A percentile compares a stretch with the other conserved stretches of the same genome.
Evolutionary conservation across 2,888 invertebrate species (phyloP).

Genomic region (Molanna angustata): DNA sequence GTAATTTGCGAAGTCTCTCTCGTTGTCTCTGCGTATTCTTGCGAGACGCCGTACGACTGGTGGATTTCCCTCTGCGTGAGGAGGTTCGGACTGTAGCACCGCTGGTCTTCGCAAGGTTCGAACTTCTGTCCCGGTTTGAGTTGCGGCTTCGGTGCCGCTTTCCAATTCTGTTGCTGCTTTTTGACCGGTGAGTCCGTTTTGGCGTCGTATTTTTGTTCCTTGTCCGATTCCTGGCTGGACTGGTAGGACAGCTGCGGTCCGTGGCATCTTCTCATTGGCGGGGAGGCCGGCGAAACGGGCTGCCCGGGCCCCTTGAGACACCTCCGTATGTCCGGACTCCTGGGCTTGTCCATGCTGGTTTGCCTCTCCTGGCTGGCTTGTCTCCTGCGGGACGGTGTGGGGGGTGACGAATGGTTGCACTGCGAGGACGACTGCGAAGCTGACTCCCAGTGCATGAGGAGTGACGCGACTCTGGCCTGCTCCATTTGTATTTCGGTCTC

Average conservation of each 20-base stretch:
- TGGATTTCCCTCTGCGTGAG: slow-evolving; percentile 36
- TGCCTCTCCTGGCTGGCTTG: slow-evolving; percentile 40
- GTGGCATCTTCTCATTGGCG: slow-evolving; percentile 45
- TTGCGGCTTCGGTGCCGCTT: slow-evolving; percentile 46
- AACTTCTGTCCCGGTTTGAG: slow-evolving; percentile 34
- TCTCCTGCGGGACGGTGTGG: slow-evolving; percentile 37
- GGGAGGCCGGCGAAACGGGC: slow-evolving; percentile 46
- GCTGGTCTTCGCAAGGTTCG: slow-evolving; percentile 43
- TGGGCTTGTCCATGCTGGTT: slow-evolving; percentile 43
- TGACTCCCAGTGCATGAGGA: slow-evolving; percentile 75
- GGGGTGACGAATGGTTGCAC: slow-evolving; percentile 45
- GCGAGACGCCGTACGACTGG: slow-evolving; percentile 37
- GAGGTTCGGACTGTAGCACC: slow-evolving; percentile 40
- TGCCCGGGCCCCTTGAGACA: slow-evolving; percentile 37
- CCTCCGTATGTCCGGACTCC: slow-evolving; percentile 40
- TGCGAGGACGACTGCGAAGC: slow-evolving; percentile 58
- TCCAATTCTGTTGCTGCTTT: slow-evolving; percentile 50
- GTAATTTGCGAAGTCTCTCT: slow-evolving; percentile 51
- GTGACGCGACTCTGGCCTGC: slow-evolving; percentile 62
- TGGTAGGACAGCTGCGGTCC: slow-evolving; percentile 30
- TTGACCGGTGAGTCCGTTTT: slow-evolving; percentile 47
- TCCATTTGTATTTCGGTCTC: slow-evolving; percentile 71
- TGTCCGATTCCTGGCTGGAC: slow-evolving; percentile 31
- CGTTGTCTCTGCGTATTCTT: slow-evolving; percentile 36
- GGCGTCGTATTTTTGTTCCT: slow-evolving; percentile 36